Evolutionary conservation across 2,113 vertebrate species (phyloP).

Genomic region (Cyprinodon variegatus): DNA sequence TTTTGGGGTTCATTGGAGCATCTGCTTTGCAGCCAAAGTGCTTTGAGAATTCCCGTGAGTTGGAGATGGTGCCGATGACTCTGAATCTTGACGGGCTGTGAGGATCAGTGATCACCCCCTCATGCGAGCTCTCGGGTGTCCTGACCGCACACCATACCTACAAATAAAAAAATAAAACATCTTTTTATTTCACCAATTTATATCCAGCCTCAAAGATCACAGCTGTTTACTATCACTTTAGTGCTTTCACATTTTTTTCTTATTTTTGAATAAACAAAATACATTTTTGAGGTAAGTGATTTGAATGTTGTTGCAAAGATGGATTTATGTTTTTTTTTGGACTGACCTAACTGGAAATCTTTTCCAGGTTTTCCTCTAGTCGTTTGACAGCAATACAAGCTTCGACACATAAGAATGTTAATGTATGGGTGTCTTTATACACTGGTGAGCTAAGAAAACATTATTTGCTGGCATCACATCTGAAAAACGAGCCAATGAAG

Average conservation of each 20-base stretch:
- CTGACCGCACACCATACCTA: conserved; percentile 97
- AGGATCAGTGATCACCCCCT: conserved; percentile 93
- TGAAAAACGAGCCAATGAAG: background rate
- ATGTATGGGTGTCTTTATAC: background rate
- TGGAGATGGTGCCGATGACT: conserved; percentile 93
- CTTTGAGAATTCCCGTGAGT: conserved; percentile 89
- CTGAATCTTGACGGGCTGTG: conserved; percentile 95
- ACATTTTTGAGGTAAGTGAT: background rate
- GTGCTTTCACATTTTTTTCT: background rate
- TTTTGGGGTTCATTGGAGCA: conserved; percentile 91
- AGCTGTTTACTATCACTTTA: background rate
- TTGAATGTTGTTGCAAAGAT: background rate
- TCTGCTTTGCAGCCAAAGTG: conserved; percentile 87
- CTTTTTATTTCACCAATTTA: background rate
- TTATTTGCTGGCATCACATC: background rate
- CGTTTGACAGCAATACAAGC: background rate
- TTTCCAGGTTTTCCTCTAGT: background rate
- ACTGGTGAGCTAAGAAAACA: background rate
- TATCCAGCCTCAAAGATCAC: background rate
- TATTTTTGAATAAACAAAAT: background rate
- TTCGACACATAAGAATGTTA: background rate
- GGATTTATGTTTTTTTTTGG: background rate
- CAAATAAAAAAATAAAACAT: background rate
- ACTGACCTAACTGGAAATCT: background rate
- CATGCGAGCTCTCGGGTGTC: conserved; percentile 92